Evolutionary conservation across 1,140 invertebrate genomes (phyloP).

Genomic region (Mylabris phalerata): DNA sequence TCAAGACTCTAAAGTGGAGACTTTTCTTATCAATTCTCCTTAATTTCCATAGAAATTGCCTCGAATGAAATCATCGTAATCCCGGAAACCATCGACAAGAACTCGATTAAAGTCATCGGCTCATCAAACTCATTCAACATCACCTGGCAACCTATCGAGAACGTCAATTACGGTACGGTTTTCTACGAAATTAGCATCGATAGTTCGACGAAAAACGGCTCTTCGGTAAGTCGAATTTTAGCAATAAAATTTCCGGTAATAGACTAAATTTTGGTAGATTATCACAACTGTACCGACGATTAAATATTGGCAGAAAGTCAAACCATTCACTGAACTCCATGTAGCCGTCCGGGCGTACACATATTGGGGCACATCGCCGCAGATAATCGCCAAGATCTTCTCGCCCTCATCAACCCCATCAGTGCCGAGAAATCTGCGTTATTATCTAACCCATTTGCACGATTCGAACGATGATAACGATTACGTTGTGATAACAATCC

Average conservation of each 20-base stretch:
- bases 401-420: constrained; percentile 68
- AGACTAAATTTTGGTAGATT: constrained; percentile 33
- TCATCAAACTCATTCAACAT: constrained; percentile 70
- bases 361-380: constrained; percentile 69
- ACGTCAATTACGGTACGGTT: constrained; percentile 72
- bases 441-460: constrained; percentile 53
- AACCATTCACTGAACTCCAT: constrained; percentile 61
- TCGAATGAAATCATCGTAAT: constrained; percentile 53
- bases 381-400: constrained; percentile 49
- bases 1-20: too few relatives aligned
- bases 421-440: constrained; percentile 59
- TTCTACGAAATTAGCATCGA: constrained; percentile 76
- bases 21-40: too few relatives aligned
- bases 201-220: constrained; percentile 34
- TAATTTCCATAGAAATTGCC: not conserved
- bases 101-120: constrained; percentile 60
- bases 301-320: constrained; percentile 45
- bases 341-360: constrained; percentile 73
- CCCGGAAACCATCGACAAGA: constrained; percentile 56
- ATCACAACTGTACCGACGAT: constrained; percentile 45
- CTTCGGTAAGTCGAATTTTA: constrained; percentile 29
- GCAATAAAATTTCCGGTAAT: not conserved
- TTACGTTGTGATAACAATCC: constrained; percentile 50
- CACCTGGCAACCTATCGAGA: constrained; percentile 64
- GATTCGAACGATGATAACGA: constrained; percentile 41